Base-by-base conservation (phyloP, 2,113 vertebrate species). In the Prunella himalayana region DNA sequence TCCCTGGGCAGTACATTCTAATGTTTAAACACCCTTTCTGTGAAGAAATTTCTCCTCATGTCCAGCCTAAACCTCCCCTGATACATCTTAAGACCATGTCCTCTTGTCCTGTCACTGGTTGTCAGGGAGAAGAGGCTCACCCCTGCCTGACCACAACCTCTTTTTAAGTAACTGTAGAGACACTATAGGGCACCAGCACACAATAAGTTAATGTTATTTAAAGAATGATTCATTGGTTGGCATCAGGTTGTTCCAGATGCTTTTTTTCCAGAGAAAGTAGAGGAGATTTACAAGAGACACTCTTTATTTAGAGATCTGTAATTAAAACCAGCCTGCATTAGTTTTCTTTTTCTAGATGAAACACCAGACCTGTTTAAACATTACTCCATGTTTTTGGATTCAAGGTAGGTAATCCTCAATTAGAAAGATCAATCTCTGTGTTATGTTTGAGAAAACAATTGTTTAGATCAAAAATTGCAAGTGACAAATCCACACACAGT, bases 381-480 rank as follows among this genome's bases (percentile, higher is more conserved):
- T 69, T 66, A 77, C 30, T 72, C 25, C 39, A 37, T 44, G 10
- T 37, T 89, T 94, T 87, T 11, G 1, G 82, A 85, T 47, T 63
- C 59, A 85, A 84, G n/a, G 39, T 39, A 90, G 69, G 82, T 84
- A 94, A 84, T 96, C n/a, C 57, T 71, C 69, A 96, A 90, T 91
- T 89, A 95, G 49, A 90, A 61, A 69, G 28, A 95, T 92, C 86
- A 76, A 87, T 92, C 85, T 82, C 75, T 87, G 77, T 78, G 68
- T 90, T 90, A 82, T 41, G 31, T 68, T 77, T 53, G 39, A 88
- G 88, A 94, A 95, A 94, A 94, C 89, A 96, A 95, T 37, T 87
- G 84, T 89, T 97, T 95, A 79, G 70, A 80, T 72, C 79, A 93
- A 95, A 79, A 93, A 82, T n/a, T 93, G 27, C 45, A 86, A 9